Conservation (phyloP, 2,113 vertebrate genomes). For the Lycaon pictus region DNA sequence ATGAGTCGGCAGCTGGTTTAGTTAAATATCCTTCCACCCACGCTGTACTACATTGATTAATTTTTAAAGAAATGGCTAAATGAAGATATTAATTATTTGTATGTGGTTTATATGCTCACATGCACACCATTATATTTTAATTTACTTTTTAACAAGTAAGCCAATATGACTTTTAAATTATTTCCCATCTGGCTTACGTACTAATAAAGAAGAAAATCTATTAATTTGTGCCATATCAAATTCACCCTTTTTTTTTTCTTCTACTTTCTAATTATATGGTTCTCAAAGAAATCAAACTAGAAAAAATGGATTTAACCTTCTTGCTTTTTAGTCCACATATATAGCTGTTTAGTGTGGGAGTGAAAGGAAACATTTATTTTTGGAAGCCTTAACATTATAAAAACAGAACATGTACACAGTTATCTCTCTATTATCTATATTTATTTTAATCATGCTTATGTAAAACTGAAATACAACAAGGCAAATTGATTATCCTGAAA, state of each 20-base stretch:
- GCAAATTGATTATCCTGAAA: not conserved
- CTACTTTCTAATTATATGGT: conserved; percentile 10
- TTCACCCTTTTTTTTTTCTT: not conserved
- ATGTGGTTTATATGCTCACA: not conserved
- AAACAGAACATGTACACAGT: not conserved
- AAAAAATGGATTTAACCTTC: conserved; percentile 37
- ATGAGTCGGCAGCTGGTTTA: not conserved
- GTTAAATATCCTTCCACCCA: conserved; percentile 4
- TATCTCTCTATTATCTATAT: not conserved
- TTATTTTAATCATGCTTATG: not conserved
- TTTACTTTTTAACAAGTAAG: conserved; percentile 57
- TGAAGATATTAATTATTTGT: conserved; percentile 75
- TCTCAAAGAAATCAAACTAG: conserved; percentile 45
- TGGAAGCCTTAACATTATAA: not conserved
- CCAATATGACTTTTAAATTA: conserved; percentile 67
- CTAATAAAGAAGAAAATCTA: conserved; percentile 69
- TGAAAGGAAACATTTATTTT: conserved; percentile 5
- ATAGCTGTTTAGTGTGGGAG: not conserved
- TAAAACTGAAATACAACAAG: conserved; percentile 36
- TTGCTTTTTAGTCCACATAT: not conserved
- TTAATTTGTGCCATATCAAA: conserved; percentile 37
- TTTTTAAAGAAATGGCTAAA: conserved; percentile 73
- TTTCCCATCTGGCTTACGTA: conserved; percentile 55
- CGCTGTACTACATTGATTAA: conserved; percentile 3
- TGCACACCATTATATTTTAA: conserved; percentile 64